These are phyloP conservation scores for Notospermus geniculatus DNA, from an alignment of 1,140 invertebrate genomes.

Conservation along the genomic window DNA sequence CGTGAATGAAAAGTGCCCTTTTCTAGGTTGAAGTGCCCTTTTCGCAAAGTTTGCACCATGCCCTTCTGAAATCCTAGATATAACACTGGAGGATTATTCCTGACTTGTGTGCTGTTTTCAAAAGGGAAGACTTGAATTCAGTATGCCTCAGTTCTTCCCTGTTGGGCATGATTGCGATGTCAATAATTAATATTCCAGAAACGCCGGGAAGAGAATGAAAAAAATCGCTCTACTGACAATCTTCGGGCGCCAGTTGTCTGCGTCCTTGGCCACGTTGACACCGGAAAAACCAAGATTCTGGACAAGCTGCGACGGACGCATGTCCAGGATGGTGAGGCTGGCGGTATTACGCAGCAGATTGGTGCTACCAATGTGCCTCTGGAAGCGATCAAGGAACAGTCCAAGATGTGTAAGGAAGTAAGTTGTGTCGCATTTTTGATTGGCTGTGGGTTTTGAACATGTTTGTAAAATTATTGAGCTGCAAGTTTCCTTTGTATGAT, in stretches of 20 bases:
- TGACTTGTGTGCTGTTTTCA: not conserved
- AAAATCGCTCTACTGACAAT: constrained; percentile 72
- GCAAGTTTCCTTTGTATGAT: no score
- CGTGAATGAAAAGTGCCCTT: no score
- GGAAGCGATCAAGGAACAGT: constrained; percentile 91
- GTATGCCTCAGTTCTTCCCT: no score
- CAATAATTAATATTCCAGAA: constrained; percentile 64
- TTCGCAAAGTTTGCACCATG: no score
- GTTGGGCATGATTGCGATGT: not conserved
- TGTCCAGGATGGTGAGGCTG: constrained; percentile 98
- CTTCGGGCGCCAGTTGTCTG: constrained; percentile 95
- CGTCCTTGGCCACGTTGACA: constrained; percentile 99
- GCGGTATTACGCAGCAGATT: constrained; percentile 99
- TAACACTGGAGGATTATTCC: no score
- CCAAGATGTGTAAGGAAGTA: constrained; percentile 89
- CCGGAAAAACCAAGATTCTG: constrained; percentile 98
- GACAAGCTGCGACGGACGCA: constrained; percentile 70
- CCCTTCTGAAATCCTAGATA: no score
- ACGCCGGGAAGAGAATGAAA: constrained; percentile 79
- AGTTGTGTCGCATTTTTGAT: no score
- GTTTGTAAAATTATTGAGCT: no score
- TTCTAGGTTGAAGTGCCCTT: no score
- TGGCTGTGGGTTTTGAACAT: no score
- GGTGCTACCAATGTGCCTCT: constrained; percentile 99
- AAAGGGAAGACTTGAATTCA: not conserved